phyloP scores from a whole-genome alignment of 2,113 vertebrate genomes.

The Burhinus oedicnemus region DNA sequence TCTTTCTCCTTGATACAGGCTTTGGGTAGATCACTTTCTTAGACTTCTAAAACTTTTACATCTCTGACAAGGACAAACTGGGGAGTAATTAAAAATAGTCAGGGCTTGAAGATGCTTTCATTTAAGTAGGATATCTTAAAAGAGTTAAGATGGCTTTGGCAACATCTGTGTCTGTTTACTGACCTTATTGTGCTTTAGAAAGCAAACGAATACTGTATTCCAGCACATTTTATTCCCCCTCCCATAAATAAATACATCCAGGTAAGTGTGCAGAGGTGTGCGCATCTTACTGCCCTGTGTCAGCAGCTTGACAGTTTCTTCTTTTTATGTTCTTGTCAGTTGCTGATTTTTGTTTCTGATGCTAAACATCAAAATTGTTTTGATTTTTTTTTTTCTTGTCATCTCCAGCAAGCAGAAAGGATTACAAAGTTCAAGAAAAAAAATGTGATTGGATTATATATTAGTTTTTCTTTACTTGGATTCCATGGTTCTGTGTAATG shows the following conservation, averaged over 20 bases:
- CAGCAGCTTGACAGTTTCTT: not conserved
- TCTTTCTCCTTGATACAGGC: not conserved
- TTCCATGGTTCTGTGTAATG: not conserved
- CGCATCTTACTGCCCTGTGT: not conserved
- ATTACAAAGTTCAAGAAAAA: not conserved
- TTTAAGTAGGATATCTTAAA: not conserved
- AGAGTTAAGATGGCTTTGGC: conserved; percentile 8
- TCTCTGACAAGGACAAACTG: not conserved
- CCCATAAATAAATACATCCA: not conserved
- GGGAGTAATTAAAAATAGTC: not conserved
- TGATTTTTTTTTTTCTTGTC: not conserved
- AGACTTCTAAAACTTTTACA: not conserved
- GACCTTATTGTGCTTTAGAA: conserved; percentile 13
- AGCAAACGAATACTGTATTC: not conserved
- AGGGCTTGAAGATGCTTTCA: not conserved
- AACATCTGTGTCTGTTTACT: not conserved
- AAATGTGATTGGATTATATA: not conserved
- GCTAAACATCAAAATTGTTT: not conserved
- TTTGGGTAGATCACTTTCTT: not conserved
- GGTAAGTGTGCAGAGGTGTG: not conserved
- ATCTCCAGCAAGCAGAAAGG: not conserved
- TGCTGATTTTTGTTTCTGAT: not conserved
- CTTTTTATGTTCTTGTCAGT: not conserved
- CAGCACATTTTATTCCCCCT: conserved; percentile 30
- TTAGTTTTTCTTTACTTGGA: not conserved